These are phyloP conservation scores for Drosophila merina DNA, from an alignment of 2,888 invertebrate species.

Conservation along the genomic window DNA sequence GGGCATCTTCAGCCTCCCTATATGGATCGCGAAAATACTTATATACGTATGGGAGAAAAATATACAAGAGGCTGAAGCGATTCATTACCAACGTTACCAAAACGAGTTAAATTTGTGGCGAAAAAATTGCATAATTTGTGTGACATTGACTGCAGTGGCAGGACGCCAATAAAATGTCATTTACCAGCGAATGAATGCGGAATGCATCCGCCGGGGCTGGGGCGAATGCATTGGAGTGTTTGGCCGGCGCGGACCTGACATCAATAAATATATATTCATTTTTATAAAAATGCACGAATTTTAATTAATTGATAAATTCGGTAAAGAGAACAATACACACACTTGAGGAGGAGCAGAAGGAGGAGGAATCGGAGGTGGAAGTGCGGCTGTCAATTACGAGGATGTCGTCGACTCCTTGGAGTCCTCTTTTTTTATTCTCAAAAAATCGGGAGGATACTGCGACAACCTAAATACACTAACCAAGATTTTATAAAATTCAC, in stretches of 20 bases:
- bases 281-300: slow-evolving; percentile 78
- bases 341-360: slow-evolving; percentile 3
- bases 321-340: slow-evolving; percentile 62
- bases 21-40: slow-evolving; percentile 4
- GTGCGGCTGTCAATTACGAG: slow-evolving; percentile 78
- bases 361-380: slow-evolving; percentile 25
- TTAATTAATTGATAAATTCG: slow-evolving; percentile 80
- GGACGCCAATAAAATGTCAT: slow-evolving; percentile 74
- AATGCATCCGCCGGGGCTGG: slow-evolving; percentile 48
- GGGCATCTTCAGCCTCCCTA: slow-evolving; percentile 20
- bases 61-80: slow-evolving; percentile 51
- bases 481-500: too few relatives aligned
- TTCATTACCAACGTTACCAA: slow-evolving; percentile 77
- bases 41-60: slow-evolving; percentile 3
- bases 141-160: slow-evolving; percentile 62
- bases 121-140: slow-evolving; percentile 80
- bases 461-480: too few relatives aligned
- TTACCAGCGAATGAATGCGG: slow-evolving; percentile 54
- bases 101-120: slow-evolving; percentile 76
- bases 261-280: slow-evolving; percentile 59
- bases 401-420: slow-evolving; percentile 58
- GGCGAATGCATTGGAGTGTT: slow-evolving; percentile 1
- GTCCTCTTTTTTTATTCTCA: slow-evolving; percentile 7
- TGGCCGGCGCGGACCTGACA: slow-evolving; percentile 42
- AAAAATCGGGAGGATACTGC: not conserved